Conservation (phyloP, 2,113 vertebrate genomes). For the Vicugna pacos region DNA sequence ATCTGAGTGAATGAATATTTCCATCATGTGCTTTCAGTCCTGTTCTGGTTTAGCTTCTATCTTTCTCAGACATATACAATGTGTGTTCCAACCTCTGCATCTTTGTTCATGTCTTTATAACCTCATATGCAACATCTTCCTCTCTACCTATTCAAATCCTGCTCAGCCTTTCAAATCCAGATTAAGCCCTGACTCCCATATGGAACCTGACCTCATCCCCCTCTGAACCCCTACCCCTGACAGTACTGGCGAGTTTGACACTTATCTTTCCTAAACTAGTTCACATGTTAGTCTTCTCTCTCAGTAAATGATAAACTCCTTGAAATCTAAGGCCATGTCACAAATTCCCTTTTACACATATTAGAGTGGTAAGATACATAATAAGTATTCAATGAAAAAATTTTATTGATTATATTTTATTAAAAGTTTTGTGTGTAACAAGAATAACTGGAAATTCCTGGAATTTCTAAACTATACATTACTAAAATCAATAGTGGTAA, state of each 20-base stretch:
- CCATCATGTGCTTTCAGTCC: not conserved
- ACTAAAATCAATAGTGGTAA: constrained; percentile 49
- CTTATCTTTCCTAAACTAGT: constrained; percentile 41
- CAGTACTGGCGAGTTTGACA: not conserved
- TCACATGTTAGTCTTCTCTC: constrained; percentile 7
- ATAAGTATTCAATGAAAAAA: constrained; percentile 35
- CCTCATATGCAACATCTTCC: not conserved
- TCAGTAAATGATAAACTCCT: constrained; percentile 41
- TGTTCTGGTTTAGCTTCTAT: not conserved
- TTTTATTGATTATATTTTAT: constrained; percentile 45
- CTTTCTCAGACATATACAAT: not conserved
- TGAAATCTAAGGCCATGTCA: constrained; percentile 3
- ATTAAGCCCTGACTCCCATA: not conserved
- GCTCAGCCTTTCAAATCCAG: not conserved
- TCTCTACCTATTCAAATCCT: not conserved
- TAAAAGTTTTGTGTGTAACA: not conserved
- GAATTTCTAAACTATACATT: constrained; percentile 52
- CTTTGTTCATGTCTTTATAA: not conserved
- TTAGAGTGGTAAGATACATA: constrained; percentile 9
- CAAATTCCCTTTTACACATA: constrained; percentile 14
- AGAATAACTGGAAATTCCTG: constrained; percentile 43
- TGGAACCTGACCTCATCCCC: not conserved
- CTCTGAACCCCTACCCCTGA: not conserved
- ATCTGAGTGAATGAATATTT: not conserved
- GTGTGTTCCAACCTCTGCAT: not conserved